phyloP scores from a whole-genome alignment of 2,888 invertebrate genomes.

The Ectemnius lituratus region DNA sequence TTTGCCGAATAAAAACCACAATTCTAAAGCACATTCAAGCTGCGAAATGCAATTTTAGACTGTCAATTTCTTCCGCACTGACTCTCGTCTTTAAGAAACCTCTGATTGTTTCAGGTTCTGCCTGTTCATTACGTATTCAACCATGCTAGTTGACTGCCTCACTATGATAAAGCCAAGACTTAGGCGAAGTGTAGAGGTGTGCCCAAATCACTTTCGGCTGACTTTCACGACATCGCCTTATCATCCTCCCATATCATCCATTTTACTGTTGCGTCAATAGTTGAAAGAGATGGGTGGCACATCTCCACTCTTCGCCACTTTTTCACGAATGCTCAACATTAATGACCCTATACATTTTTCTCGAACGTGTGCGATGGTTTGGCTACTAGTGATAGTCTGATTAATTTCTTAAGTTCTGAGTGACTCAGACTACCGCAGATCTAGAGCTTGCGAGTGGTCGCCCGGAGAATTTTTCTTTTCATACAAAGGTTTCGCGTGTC shows the following conservation, averaged over 20 bases:
- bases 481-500: too few species aligned
- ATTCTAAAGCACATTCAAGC: constrained; percentile 19
- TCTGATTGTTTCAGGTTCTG: constrained; percentile 27
- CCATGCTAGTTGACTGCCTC: constrained; percentile 41
- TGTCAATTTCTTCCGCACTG: constrained; percentile 42
- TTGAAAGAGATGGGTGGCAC: constrained; percentile 49
- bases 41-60: constrained; percentile 23
- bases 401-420: constrained; percentile 29
- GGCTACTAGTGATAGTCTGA: constrained; percentile 26
- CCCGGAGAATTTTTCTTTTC: too few species aligned
- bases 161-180: constrained; percentile 24
- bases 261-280: constrained; percentile 75
- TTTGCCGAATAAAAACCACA: not conserved
- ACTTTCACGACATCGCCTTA: constrained; percentile 74
- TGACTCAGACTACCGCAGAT: constrained; percentile 32
- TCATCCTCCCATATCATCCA: constrained; percentile 75
- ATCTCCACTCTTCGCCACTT: constrained; percentile 26
- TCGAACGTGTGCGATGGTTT: constrained; percentile 24
- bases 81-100: constrained; percentile 19
- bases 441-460: not conserved
- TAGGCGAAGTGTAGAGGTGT: constrained; percentile 29
- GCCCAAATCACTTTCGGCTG: constrained; percentile 59
- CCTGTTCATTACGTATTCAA: constrained; percentile 22
- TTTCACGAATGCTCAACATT: constrained; percentile 31
- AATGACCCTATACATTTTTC: constrained; percentile 29